Evolutionary conservation across 2,888 invertebrate genomes (phyloP), one percentile per base, ranked within the genome.

Genomic region (Phoenoteleia sp.): DNA sequence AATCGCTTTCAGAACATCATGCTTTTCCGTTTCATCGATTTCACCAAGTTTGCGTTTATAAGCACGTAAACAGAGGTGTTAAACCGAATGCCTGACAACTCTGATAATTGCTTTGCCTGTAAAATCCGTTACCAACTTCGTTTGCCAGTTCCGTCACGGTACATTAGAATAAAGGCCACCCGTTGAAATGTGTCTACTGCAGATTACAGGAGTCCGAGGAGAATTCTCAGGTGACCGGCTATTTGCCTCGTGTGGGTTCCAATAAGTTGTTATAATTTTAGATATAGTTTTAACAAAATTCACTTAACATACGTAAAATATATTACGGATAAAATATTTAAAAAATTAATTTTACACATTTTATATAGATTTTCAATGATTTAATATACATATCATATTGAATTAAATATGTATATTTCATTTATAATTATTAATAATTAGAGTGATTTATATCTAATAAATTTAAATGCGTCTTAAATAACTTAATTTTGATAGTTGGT

Each of bases 11-110:
- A 49, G 71, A 75, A 62, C 76, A 76, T 69, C 76, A 42, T 71
- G 74, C 82, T 64, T 84, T 88, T 88, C 87, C 62, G 80, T 86
- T 85, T 85, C 88, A 88, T 87, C 87, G 87, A 85, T 84, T 88
- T 17, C 71, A 72, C 72, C 87, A 80, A 89, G 88, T 89, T 88
- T 89, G 88, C 87, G 87, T 91, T 91, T 92, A 91, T 90, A 90
- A 87, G 88, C 86, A 81, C 90, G 89, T 89, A 90, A 91, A 91
- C 88, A 88, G 88, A 92, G 90, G 92, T 89, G 91, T 90, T 91
- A 92, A 92, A 92, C 90, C 91, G 91, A 91, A 90, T 91, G 90
- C 80, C 91, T 91, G 92, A 92, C 92, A 92, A 91, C 91, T 91
- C 91, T 88, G 92, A 91, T 93, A 92, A 93, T 93, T 92, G 91